A percentile compares a stretch with the other conserved stretches of the same genome.
These are phyloP conservation scores for Eurytoma californica DNA, from an alignment of 2,888 invertebrate species.

Conservation along the genomic window DNA sequence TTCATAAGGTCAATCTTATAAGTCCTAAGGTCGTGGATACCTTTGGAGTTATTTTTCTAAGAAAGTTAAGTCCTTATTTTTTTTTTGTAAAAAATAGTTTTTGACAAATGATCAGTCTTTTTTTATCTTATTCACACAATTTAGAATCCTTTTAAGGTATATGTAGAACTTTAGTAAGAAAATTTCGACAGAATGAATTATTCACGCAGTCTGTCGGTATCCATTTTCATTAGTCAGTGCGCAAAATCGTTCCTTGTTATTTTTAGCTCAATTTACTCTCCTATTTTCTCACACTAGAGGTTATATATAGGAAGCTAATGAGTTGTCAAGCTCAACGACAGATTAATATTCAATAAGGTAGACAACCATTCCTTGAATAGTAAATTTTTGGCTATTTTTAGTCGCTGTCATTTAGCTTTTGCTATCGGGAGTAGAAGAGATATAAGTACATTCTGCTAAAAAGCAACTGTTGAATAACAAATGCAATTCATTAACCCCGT, in stretches of 20 bases:
- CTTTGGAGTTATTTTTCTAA: too few relatives aligned
- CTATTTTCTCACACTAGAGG: background rate
- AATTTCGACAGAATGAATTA: background rate
- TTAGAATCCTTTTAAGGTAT: too few relatives aligned
- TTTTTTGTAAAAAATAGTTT: too few relatives aligned
- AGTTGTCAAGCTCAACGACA: slow-evolving; percentile 12
- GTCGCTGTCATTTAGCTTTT: slow-evolving; percentile 1
- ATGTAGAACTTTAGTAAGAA: background rate
- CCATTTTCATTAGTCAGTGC: background rate
- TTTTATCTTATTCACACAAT: too few relatives aligned
- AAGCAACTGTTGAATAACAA: too few relatives aligned
- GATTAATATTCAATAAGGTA: slow-evolving; percentile 10
- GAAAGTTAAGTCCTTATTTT: too few relatives aligned
- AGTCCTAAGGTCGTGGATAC: too few relatives aligned
- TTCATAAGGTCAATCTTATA: too few relatives aligned
- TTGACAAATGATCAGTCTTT: too few relatives aligned
- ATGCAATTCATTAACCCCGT: too few relatives aligned
- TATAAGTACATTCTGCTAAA: too few relatives aligned
- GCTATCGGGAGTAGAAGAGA: background rate
- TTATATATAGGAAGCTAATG: slow-evolving; percentile 15
- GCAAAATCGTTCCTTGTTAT: slow-evolving; percentile 14
- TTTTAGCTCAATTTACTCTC: background rate
- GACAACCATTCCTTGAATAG: background rate
- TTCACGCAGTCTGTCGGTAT: background rate
- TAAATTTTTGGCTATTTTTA: background rate